Evolutionary conservation across 2,888 invertebrate genomes (phyloP), one percentile per base, ranked within the genome.

Genomic region (Hedychridium roseum): DNA sequence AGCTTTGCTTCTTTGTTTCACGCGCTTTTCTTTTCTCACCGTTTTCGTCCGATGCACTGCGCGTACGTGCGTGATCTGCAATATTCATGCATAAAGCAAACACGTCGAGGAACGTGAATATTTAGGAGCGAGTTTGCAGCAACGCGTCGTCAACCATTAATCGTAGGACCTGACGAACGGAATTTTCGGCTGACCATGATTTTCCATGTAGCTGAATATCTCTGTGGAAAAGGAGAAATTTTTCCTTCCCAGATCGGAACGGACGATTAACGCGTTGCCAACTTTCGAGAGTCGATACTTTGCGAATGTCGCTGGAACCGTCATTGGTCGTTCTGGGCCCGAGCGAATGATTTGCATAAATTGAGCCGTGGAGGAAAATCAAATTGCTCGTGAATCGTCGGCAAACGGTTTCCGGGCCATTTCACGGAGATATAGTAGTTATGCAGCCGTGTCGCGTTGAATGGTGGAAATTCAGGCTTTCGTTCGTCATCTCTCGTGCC

Each of bases 301-400:
- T n/a, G n/a, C n/a, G n/a, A n/a, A n/a, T n/a, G n/a, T n/a, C n/a
- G n/a, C n/a, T n/a, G n/a, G n/a, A n/a, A n/a, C n/a, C n/a, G n/a
- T 34, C 31, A 7, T 18, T 7, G 16, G 40, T 26, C 41, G n/a
- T 16, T 28, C 5, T 17, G 23, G 27, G 43, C 32, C n/a, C n/a
- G n/a, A n/a, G 43, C 41, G 51, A 45, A 47, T 58, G 68, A 67
- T 69, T 67, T 69, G 61, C 69, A 69, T 68, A 64, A 65, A 65
- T 65, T 65, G 67, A 56, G 59, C 60, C 12, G 37, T 36, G 48
- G 45, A 28, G 49, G 56, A 40, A 51, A 68, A 68, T 59, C 54
- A 69, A 68, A 68, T 68, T 68, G 60, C 52, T 65, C 57, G 63
- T 57, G 58, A 64, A 62, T 44, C 47, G 41, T 18, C 43, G 52